Percentiles rank a stretch among this genome's conserved stretches.
Evolutionary conservation across 2,113 vertebrate species (phyloP).

Genomic region (Chamaetylas fuelleborni): DNA sequence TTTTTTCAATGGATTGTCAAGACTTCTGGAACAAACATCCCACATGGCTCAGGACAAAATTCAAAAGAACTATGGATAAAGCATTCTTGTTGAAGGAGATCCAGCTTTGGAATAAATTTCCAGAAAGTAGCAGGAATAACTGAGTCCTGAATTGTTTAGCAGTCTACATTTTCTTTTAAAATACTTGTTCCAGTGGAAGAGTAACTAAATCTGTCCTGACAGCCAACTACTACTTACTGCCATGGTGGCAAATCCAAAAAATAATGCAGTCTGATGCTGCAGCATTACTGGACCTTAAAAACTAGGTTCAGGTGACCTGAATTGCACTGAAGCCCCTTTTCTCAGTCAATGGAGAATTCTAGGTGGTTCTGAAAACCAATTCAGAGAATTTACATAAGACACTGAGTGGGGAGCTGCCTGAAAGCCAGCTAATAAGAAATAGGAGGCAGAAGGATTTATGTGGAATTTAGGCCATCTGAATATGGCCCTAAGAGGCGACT

Average conservation of each 20-base stretch:
- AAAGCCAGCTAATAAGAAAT: constrained; percentile 65
- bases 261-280: not conserved
- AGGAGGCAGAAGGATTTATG: constrained; percentile 61
- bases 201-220: not conserved
- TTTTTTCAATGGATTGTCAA: not conserved
- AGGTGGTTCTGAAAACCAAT: not conserved
- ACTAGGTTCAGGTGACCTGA: not conserved
- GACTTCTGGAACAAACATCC: not conserved
- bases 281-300: not conserved
- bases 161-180: not conserved
- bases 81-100: not conserved
- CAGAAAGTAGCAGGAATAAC: not conserved
- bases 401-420: constrained; percentile 22
- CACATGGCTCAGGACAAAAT: not conserved
- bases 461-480: constrained; percentile 70
- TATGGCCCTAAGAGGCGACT: constrained; percentile 67
- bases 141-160: not conserved
- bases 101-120: not conserved
- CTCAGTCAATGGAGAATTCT: not conserved
- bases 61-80: not conserved
- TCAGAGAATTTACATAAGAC: constrained; percentile 19
- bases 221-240: not conserved
- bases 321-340: not conserved
- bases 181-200: not conserved
- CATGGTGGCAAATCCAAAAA: not conserved